These are phyloP conservation scores for Oryzias celebensis DNA, from an alignment of 2,113 vertebrate species.

Conservation along the genomic window DNA sequence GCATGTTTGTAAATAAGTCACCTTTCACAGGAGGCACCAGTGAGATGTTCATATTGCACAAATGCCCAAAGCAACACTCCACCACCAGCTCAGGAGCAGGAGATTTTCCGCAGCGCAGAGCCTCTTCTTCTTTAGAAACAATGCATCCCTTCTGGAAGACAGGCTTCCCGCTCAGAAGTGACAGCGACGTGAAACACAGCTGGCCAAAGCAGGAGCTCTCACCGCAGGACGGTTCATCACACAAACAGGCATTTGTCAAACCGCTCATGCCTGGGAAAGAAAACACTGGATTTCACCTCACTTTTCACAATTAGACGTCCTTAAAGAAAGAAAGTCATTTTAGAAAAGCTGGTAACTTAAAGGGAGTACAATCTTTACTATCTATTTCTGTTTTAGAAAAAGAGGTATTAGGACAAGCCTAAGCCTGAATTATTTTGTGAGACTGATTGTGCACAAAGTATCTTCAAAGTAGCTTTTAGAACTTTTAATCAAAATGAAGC, in stretches of 20 bases:
- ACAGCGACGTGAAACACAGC: conserved; percentile 89
- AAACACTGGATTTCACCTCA: conserved; percentile 6
- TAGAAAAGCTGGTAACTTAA: no score
- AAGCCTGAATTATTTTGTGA: no score
- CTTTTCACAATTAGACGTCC: background rate
- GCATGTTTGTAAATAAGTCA: conserved; percentile 43
- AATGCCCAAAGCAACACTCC: conserved; percentile 88
- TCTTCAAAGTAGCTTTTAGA: no score
- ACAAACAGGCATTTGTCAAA: conserved; percentile 82
- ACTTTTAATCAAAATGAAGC: background rate
- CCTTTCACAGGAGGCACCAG: conserved; percentile 83
- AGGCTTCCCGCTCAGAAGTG: conserved; percentile 82
- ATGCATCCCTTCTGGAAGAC: conserved; percentile 90
- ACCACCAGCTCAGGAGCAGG: conserved; percentile 83
- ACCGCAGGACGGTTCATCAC: conserved; percentile 85
- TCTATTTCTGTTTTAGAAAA: no score
- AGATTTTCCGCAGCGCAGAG: conserved; percentile 81
- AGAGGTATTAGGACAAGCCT: no score
- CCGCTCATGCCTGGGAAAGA: conserved; percentile 77
- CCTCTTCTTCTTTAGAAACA: conserved; percentile 78
- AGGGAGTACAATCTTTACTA: no score
- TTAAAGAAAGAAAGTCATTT: background rate
- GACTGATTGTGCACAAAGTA: no score
- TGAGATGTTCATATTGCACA: conserved; percentile 93
- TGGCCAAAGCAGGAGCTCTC: conserved; percentile 84